These are phyloP conservation scores for Seladonia tumulorum DNA, from an alignment of 2,888 invertebrate species.

Conservation along the genomic window DNA sequence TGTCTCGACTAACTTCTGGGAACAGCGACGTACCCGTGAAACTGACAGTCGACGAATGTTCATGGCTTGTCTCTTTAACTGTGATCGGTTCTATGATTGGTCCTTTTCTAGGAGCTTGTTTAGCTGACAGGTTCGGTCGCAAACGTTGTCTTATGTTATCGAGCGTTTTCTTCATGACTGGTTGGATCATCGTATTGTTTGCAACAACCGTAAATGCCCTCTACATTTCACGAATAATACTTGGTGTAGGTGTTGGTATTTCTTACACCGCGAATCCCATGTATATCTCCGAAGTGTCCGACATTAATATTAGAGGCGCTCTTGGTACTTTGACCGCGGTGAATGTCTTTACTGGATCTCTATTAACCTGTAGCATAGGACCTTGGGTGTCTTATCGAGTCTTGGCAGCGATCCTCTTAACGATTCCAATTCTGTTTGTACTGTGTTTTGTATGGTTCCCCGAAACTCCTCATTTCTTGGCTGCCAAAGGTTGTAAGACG, in stretches of 20 bases:
- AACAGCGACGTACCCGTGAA: slow-evolving; percentile 74
- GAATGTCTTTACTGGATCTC: slow-evolving; percentile 82
- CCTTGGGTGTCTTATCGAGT: slow-evolving; percentile 76
- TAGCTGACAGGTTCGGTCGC: slow-evolving; percentile 79
- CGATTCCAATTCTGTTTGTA: slow-evolving; percentile 77
- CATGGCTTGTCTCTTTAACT: slow-evolving; percentile 81
- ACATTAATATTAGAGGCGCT: slow-evolving; percentile 80
- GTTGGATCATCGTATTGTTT: slow-evolving; percentile 80
- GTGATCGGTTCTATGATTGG: slow-evolving; percentile 82
- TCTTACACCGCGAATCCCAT: slow-evolving; percentile 82
- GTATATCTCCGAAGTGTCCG: slow-evolving; percentile 82
- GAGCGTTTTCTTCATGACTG: slow-evolving; percentile 79
- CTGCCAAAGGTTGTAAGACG: slow-evolving; percentile 71
- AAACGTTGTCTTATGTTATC: slow-evolving; percentile 78
- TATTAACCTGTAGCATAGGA: slow-evolving; percentile 79
- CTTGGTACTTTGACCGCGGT: slow-evolving; percentile 81
- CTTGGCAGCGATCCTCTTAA: slow-evolving; percentile 70
- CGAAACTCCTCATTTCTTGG: slow-evolving; percentile 80
- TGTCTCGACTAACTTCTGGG: slow-evolving; percentile 69
- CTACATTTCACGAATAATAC: slow-evolving; percentile 77
- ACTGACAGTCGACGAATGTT: slow-evolving; percentile 76
- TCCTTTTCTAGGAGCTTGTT: slow-evolving; percentile 79
- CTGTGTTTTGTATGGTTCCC: slow-evolving; percentile 80
- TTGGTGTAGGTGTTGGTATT: slow-evolving; percentile 81
- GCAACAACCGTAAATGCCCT: slow-evolving; percentile 74